Percentiles rank a stretch among this genome's conserved stretches.
These are phyloP conservation scores for Ostrea edulis DNA, from an alignment of 1,140 invertebrate species.

Conservation along the genomic window DNA sequence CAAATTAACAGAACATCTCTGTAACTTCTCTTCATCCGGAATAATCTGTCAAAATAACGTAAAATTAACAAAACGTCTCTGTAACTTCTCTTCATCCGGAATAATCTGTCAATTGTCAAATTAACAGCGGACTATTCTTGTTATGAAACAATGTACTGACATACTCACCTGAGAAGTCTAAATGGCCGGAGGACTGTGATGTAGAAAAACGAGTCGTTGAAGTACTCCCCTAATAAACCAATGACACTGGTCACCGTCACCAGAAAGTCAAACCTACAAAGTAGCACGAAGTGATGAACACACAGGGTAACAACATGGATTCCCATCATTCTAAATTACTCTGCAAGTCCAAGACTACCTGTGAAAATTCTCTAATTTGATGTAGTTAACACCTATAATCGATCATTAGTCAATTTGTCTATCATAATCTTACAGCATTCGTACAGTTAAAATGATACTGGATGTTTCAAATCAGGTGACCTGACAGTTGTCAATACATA, in stretches of 20 bases:
- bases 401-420: no score
- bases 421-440: no score
- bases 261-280: conserved; percentile 85
- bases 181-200: conserved; percentile 85
- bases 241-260: conserved; percentile 86
- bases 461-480: no score
- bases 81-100: no score
- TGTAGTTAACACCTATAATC: no score
- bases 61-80: no score
- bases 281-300: background rate
- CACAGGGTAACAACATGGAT: no score
- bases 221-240: conserved; percentile 84
- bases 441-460: no score
- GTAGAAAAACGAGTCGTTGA: conserved; percentile 86
- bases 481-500: no score
- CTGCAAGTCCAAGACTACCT: no score
- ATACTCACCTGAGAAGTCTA: conserved; percentile 77
- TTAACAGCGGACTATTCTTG: background rate
- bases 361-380: no score
- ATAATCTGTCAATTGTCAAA: background rate
- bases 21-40: conserved; percentile 90
- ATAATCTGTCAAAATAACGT: conserved; percentile 77
- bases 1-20: conserved; percentile 86
- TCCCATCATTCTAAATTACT: no score
- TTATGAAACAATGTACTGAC: background rate